Conservation (phyloP, 2,888 invertebrate species). For the Smittia aterrima region DNA sequence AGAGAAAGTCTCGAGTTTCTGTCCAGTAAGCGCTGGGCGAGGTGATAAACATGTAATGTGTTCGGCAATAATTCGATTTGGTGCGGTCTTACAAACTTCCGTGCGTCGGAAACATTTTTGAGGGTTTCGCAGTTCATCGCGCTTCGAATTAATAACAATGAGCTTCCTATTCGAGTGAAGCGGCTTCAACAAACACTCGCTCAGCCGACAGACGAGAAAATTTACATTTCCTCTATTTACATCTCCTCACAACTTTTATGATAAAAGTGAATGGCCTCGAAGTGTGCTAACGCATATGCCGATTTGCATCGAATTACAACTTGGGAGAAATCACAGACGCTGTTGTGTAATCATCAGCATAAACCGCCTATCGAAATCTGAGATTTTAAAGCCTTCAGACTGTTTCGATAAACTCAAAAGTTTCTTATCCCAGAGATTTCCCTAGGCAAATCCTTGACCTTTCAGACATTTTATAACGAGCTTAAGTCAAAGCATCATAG, state of each 20-base stretch:
- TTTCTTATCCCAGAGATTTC: too few relatives aligned
- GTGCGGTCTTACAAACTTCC: not conserved
- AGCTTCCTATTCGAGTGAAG: conserved; percentile 4
- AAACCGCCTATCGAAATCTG: too few relatives aligned
- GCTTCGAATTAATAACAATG: not conserved
- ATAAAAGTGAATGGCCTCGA: conserved; percentile 21
- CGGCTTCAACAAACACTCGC: not conserved
- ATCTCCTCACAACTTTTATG: not conserved
- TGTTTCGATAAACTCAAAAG: too few relatives aligned
- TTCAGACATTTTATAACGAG: too few relatives aligned
- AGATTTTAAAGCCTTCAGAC: too few relatives aligned
- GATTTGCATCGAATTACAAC: not conserved
- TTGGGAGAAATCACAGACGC: not conserved
- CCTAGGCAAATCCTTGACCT: too few relatives aligned
- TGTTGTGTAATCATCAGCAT: not conserved
- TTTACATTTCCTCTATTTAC: not conserved
- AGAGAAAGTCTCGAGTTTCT: not conserved
- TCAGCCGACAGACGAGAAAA: conserved; percentile 17
- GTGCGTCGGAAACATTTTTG: not conserved
- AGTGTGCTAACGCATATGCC: not conserved
- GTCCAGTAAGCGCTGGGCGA: not conserved
- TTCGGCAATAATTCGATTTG: not conserved
- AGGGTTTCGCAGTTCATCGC: conserved; percentile 7
- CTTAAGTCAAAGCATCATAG: too few relatives aligned
- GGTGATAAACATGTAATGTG: not conserved